phyloP scores from a whole-genome alignment of 2,888 invertebrate genomes.

The Antheraea yamamai region DNA sequence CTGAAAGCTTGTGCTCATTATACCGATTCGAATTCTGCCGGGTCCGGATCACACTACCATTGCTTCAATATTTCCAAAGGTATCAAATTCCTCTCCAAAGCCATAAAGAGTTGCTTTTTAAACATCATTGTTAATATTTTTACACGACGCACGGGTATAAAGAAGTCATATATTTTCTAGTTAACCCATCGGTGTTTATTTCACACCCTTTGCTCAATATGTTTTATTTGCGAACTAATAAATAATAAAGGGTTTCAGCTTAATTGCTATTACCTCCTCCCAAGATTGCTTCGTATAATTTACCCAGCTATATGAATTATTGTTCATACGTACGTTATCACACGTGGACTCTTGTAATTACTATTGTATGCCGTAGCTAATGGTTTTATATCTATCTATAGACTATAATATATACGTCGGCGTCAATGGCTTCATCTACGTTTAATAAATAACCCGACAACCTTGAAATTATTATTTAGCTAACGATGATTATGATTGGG shows the following conservation, averaged over 20 bases:
- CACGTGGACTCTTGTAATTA: slow-evolving; percentile 39
- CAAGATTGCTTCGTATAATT: slow-evolving; percentile 63
- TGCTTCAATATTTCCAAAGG: background rate
- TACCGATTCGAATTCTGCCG: no score
- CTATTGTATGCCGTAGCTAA: background rate
- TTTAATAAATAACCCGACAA: no score
- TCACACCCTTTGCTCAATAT: background rate
- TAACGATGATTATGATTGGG: no score
- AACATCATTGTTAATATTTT: background rate
- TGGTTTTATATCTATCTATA: slow-evolving; percentile 39
- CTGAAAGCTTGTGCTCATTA: no score
- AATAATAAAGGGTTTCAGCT: slow-evolving; percentile 57
- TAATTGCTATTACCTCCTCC: slow-evolving; percentile 62
- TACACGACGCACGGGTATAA: background rate
- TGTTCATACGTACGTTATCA: slow-evolving; percentile 37
- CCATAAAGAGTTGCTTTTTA: background rate
- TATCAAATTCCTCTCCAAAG: background rate
- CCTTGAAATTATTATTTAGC: no score
- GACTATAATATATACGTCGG: background rate
- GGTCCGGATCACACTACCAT: no score
- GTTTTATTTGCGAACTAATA: slow-evolving; percentile 33
- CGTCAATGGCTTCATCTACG: no score
- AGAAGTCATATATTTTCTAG: background rate
- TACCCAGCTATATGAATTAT: slow-evolving; percentile 61
- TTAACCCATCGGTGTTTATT: slow-evolving; percentile 3